Base-by-base conservation (phyloP, 2,888 invertebrate genomes). In the Coremacera marginata region DNA sequence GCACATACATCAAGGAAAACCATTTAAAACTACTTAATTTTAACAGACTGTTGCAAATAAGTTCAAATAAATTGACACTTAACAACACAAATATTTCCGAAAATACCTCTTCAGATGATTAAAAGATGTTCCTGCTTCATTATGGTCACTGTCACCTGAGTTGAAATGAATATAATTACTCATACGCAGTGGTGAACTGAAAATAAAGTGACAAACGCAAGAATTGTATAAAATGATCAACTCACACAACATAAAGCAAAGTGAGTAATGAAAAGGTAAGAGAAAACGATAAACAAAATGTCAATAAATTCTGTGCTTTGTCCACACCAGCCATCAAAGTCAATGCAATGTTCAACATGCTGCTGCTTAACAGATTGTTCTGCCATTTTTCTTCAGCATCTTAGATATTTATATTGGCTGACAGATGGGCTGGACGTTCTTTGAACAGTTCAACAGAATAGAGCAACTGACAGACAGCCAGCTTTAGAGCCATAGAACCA, bases 361-460 rank as follows among this genome's bases (percentile, higher is more conserved):
- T n/a, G 22, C 55, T 1, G n/a, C 44, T 11, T 44, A 44, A 44
- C 44, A 44, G 44, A 44, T 44, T 44, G 44, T 11, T 44, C 44
- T n/a, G 19, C 19, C 7, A 55, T n/a, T 55, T 55, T 55, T 55
- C 3, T 19, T 55, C 22, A 19, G 55, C 9, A 16, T 55, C 9
- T 55, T n/a, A 19, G 55, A 55, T 19, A 55, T 55, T 63, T 63
- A 34, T 63, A 63, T 63, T 63, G n/a, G 63, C 63, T 63, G 34
- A 63, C 34, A 63, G 31, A 14, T 63, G 34, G 27, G 63, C 25
- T 63, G 34, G 2, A 19, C 8, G 55, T 8, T 3, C 19, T 19
- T 1, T 3, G 5, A 55, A 55, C 55, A 55, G 8, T 2, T 14
- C 31, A 5, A 63, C 14, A 34, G 9, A 9, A n/a, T 3, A 63